Evolutionary conservation across 2,888 invertebrate genomes (phyloP).

Genomic region (Elysia crispata): DNA sequence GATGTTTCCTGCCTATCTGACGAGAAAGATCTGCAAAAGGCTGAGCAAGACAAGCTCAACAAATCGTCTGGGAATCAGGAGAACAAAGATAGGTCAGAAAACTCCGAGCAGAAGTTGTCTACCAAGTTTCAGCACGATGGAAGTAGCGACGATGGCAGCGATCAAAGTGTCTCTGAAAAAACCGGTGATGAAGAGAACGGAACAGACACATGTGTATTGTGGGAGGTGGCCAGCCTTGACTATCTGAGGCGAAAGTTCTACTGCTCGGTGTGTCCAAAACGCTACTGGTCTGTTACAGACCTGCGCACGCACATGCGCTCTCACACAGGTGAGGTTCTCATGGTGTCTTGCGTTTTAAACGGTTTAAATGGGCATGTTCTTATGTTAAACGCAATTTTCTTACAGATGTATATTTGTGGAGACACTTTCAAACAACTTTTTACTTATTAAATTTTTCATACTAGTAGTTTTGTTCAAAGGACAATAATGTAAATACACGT

Average conservation of each 20-base stretch:
- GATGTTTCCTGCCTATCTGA: too few relatives aligned
- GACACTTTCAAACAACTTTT: background rate
- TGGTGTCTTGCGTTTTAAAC: background rate
- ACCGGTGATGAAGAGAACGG: constrained; percentile 46
- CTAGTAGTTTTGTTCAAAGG: too few relatives aligned
- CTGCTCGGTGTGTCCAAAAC: constrained; percentile 92
- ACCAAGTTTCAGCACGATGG: too few relatives aligned
- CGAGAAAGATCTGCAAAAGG: too few relatives aligned
- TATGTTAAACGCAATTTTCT: background rate
- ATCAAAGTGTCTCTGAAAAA: constrained; percentile 42
- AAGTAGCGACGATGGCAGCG: too few relatives aligned
- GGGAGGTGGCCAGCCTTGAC: constrained; percentile 63
- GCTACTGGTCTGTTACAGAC: constrained; percentile 97
- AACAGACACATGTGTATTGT: constrained; percentile 20
- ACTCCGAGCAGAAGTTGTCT: too few relatives aligned
- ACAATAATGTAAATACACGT: too few relatives aligned
- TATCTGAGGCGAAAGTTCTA: constrained; percentile 73
- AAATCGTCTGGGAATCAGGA: too few relatives aligned
- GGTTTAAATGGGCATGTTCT: background rate
- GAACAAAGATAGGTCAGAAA: too few relatives aligned
- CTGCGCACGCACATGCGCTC: constrained; percentile 94
- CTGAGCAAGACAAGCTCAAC: too few relatives aligned
- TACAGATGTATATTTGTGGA: background rate
- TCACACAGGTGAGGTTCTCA: constrained; percentile 80
- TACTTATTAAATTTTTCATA: background rate